Conservation (phyloP, 2,113 vertebrate genomes). For the Columbina picui region DNA sequence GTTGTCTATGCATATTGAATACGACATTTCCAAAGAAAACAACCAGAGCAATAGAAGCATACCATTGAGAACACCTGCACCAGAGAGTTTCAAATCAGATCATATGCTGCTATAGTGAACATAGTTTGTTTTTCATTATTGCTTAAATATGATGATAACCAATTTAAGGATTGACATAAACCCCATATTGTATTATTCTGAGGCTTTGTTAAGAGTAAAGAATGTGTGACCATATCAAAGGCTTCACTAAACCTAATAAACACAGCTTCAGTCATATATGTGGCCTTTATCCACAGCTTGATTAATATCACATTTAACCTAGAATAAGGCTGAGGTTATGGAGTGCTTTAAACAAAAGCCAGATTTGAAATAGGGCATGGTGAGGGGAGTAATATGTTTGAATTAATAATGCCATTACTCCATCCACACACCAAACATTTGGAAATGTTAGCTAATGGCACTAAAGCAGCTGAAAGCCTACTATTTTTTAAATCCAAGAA, state of each 20-base stretch:
- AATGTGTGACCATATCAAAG: slow-evolving; percentile 72
- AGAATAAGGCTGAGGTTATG: slow-evolving; percentile 65
- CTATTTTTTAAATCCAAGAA: slow-evolving; percentile 46
- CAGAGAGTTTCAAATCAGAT: slow-evolving; percentile 35
- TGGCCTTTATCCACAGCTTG: slow-evolving; percentile 71
- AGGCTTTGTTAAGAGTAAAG: slow-evolving; percentile 64
- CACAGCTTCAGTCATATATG: slow-evolving; percentile 62
- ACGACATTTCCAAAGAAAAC: slow-evolving; percentile 45
- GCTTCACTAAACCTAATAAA: slow-evolving; percentile 71
- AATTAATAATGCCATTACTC: slow-evolving; percentile 67
- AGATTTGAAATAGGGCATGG: slow-evolving; percentile 51
- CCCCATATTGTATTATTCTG: slow-evolving; percentile 44
- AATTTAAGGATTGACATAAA: slow-evolving; percentile 56
- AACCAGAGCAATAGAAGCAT: neutral
- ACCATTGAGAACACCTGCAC: neutral
- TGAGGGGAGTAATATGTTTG: slow-evolving; percentile 45
- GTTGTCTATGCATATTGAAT: neutral
- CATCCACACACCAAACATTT: slow-evolving; percentile 46
- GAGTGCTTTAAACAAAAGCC: slow-evolving; percentile 71
- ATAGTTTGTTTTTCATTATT: slow-evolving; percentile 46
- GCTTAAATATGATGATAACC: slow-evolving; percentile 53
- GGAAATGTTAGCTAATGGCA: slow-evolving; percentile 46
- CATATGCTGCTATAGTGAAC: neutral
- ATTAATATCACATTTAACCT: slow-evolving; percentile 76
- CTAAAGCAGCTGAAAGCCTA: slow-evolving; percentile 30